Conservation (phyloP, 2,888 invertebrate genomes). For the Ditula angustiorana region DNA sequence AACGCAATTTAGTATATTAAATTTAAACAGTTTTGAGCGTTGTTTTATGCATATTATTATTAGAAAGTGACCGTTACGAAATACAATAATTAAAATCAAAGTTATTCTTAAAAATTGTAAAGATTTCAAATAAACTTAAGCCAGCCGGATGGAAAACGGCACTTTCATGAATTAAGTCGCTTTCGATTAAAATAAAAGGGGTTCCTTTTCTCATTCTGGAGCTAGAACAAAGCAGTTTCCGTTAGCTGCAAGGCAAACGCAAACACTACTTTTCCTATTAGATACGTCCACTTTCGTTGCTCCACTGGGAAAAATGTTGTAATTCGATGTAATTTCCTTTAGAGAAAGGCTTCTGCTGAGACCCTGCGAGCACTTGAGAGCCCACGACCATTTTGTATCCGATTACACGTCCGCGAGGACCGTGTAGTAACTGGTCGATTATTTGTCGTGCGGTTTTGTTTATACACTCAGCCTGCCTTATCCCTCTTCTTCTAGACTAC, state of each 20-base stretch:
- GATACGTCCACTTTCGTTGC: conserved; percentile 52
- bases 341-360: conserved; percentile 58
- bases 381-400: conserved; percentile 71
- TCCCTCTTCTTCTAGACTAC: conserved; percentile 57
- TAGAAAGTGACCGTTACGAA: too few species aligned
- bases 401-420: conserved; percentile 69
- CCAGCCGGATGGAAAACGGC: not conserved
- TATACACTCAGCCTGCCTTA: conserved; percentile 65
- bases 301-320: conserved; percentile 56
- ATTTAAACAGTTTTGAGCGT: too few species aligned
- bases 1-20: not conserved
- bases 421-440: conserved; percentile 62
- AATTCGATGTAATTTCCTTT: conserved; percentile 66
- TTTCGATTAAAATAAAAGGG: conserved; percentile 26
- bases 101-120: not conserved
- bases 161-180: conserved; percentile 6
- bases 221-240: conserved; percentile 28
- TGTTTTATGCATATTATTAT: too few species aligned
- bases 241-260: conserved; percentile 31
- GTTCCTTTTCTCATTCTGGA: conserved; percentile 10
- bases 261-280: conserved; percentile 41
- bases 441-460: conserved; percentile 72
- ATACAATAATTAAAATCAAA: not conserved
- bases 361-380: conserved; percentile 58
- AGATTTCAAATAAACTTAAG: not conserved